These are phyloP conservation scores for Nothoprocta perdicaria DNA, from an alignment of 2,113 vertebrate species.

Conservation along the genomic window DNA sequence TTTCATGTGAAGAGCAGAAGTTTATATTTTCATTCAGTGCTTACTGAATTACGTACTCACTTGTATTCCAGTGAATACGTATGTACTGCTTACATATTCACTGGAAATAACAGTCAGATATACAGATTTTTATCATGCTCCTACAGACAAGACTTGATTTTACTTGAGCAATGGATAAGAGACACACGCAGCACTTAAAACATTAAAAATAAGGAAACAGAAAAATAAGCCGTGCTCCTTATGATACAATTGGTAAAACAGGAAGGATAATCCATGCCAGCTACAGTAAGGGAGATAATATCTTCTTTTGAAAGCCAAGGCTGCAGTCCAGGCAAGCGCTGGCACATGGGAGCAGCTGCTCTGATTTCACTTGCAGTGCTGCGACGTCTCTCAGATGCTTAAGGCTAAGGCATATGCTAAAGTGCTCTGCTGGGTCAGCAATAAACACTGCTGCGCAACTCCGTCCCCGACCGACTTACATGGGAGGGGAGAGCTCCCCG, in stretches of 20 bases:
- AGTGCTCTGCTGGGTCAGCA: neutral
- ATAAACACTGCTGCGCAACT: fast-evolving
- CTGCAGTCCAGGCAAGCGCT: neutral
- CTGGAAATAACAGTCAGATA: neutral
- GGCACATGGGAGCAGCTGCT: neutral
- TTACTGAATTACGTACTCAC: neutral
- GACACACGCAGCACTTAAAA: neutral
- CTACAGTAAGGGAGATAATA: neutral
- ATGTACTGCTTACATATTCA: neutral
- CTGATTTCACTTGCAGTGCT: neutral
- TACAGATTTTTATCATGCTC: neutral
- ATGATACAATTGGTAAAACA: neutral
- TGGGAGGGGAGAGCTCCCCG: neutral
- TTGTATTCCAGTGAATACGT: too few species aligned
- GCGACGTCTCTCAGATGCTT: neutral
- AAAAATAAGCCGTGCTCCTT: neutral
- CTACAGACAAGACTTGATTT: neutral
- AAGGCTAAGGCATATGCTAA: neutral
- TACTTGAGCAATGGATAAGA: neutral
- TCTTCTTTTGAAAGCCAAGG: neutral
- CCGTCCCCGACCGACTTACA: neutral
- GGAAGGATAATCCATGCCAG: fast-evolving
- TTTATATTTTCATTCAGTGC: neutral
- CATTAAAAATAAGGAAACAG: neutral
- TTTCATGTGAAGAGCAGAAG: neutral